Conservation (phyloP, 2,113 vertebrate species). For the Mus spicilegus region DNA sequence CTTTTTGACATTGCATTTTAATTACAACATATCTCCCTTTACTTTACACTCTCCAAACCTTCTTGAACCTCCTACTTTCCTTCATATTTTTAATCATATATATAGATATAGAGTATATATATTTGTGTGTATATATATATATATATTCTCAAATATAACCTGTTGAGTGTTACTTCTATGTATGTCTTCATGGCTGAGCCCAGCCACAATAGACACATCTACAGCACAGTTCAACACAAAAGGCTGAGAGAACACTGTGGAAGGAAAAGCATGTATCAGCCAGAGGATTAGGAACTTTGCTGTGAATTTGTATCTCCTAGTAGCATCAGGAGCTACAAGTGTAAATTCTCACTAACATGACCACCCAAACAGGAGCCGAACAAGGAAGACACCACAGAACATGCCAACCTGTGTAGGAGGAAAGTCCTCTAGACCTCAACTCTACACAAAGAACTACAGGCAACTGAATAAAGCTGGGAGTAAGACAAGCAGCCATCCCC, state of each 20-base stretch:
- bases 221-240: not conserved
- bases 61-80: not conserved
- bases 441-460: not conserved
- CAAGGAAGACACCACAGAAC: not conserved
- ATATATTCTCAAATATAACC: not conserved
- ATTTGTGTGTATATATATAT: too few species aligned
- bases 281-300: not conserved
- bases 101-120: not conserved
- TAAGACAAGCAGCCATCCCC: not conserved
- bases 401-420: not conserved
- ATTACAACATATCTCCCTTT: not conserved
- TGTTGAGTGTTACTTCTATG: not conserved
- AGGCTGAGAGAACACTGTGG: not conserved
- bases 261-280: not conserved
- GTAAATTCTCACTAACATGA: not conserved
- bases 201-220: not conserved
- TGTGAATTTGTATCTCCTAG: not conserved
- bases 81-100: not conserved
- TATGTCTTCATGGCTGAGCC: not conserved
- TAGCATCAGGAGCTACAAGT: not conserved
- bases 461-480: too few species aligned
- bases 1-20: not conserved
- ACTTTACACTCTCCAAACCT: not conserved
- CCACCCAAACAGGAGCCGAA: not conserved
- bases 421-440: not conserved